Evolutionary conservation across 2,113 vertebrate genomes (phyloP), one percentile per base, ranked within the genome.

Genomic region (Myiopsitta monachus): DNA sequence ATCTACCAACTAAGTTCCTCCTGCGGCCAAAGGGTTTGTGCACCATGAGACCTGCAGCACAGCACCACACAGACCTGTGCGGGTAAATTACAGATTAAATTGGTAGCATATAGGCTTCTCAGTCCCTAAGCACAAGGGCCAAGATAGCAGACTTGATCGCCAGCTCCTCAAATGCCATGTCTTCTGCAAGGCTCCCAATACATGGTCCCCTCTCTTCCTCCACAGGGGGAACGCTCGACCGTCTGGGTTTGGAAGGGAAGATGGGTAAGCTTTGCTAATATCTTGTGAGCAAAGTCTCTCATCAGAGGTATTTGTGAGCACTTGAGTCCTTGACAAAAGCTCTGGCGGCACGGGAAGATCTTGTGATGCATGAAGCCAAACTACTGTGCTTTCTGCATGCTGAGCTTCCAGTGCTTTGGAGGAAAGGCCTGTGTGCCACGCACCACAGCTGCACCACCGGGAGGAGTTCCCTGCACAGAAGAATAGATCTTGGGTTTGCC

Each of bases 301-400:
- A 11, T 15, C n/a, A 63, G 43, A 23, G 55, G 18, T 23, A 7
- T 54, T 18, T 43, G 26, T 62, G 80, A 83, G 33, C 36, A 6
- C 51, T 38, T 74, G 0, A 4, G 33, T 14, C 55, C 44, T n/a
- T 55, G 51, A 33, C 16, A 11, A 46, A 67, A 67, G 51, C 30
- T n/a, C 14, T n/a, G 41, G 7, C 51, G 31, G 39, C 27, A 26
- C 1, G 7, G 30, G 46, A 47, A 33, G 15, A 7, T 39, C 9
- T 10, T 2, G 9, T 0, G 1, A 8, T 1, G 3, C 4, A 3
- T 9, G 7, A 63, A 5, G 67, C 21, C 3, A 11, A 62, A n/a
- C 15, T 46, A 14, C 24, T 0, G 0, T 3, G 52, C 51, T 38
- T 64, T 64, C 24, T 6, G 21, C 52, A 5, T 43, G 41, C 44